Conservation (phyloP, 2,113 vertebrate genomes). For the Hippocampus zosterae region DNA sequence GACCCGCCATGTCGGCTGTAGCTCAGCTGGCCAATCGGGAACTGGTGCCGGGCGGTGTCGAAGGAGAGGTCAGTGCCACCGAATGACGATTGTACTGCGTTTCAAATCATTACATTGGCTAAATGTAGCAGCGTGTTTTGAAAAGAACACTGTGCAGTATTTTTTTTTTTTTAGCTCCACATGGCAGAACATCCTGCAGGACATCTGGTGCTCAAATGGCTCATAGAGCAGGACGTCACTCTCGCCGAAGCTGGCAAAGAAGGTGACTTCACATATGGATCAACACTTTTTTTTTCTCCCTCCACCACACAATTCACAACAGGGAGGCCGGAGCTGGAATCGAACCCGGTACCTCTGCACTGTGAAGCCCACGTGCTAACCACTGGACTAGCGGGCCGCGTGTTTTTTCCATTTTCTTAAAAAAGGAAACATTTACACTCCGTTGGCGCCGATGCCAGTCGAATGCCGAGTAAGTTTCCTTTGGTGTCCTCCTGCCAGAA, state of each 20-base stretch:
- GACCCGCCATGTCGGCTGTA: conserved; percentile 81
- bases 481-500: conserved; percentile 61
- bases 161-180: conserved; percentile 77
- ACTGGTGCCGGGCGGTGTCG: conserved; percentile 78
- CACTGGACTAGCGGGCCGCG: no score
- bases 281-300: background rate
- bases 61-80: conserved; percentile 73
- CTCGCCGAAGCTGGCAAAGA: conserved; percentile 75
- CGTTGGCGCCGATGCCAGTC: background rate
- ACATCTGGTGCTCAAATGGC: conserved; percentile 93
- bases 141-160: no score
- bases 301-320: no score
- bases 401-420: no score
- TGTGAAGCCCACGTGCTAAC: no score
- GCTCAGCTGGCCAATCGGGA: conserved; percentile 79
- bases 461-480: background rate
- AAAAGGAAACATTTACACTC: no score
- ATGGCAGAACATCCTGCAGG: conserved; percentile 91
- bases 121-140: no score
- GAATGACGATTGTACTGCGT: background rate
- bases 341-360: no score
- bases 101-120: no score
- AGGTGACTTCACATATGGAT: conserved; percentile 64
- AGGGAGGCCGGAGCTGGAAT: no score
- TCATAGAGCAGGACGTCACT: conserved; percentile 86